Evolutionary conservation across 2,113 vertebrate species (phyloP), one percentile per base, ranked within the genome.

Genomic region (Pelecanus crispus): DNA sequence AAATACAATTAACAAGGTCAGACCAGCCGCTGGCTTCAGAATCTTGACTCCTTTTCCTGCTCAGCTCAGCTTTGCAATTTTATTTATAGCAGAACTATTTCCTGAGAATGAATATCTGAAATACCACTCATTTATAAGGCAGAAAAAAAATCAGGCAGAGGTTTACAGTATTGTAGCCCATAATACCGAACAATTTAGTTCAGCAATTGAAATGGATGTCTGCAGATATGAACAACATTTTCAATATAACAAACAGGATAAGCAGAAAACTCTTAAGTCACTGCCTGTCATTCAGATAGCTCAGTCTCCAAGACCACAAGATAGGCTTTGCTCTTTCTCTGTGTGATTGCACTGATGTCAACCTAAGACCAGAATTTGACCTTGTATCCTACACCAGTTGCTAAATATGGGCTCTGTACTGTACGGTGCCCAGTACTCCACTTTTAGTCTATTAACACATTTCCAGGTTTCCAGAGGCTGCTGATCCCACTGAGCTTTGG

Each of bases 11-110:
- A 80, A 73, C 45, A 94, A 84, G 36, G 53, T 86, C 47, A 75
- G 50, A 92, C 70, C 79, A 88, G 88, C 36, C 0, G 0, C 18
- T 77, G 79, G 44, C 75, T 95, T 93, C 68, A 85, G 70, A 86
- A 72, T 85, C 61, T 58, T 8, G 0, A 55, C 19, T 95, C 52
- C 61, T 92, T 96, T 96, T 97, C 94, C 87, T 95, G 94, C 91
- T 92, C 94, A 94, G 94, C 79, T 95, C 94, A 94, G 94, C 79
- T 95, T 94, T 96, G 90, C 87, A 63, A 90, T 92, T 96, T 94
- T 97, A 97, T 97, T 97, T 97, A 96, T 97, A 96, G 93, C 86
- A 95, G 70, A 97, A 91, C 90, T 97, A 96, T 96, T 97, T 97
- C 96, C 96, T 96, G 96, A 84, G 86, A 97, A 97, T 73, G 70